Evolutionary conservation across 2,888 invertebrate species (phyloP), one percentile per base, ranked within the genome.

Genomic region (Aricia artaxerxes): DNA sequence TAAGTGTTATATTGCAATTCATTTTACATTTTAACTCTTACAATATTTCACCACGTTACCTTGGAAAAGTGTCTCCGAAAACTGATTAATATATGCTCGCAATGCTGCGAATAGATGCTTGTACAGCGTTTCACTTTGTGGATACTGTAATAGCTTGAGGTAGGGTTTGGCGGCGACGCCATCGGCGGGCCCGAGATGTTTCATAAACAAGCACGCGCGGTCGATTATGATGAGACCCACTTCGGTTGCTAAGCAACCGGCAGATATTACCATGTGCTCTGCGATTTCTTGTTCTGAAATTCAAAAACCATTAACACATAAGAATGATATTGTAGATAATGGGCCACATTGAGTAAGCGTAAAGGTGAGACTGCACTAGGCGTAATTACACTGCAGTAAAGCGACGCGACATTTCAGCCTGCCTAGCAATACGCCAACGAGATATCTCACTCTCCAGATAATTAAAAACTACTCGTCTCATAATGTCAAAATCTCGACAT

Each of bases 51-150:
- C 31, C 38, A 49, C 69, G 13, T 69, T 90, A 95, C 97, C 98
- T 95, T 97, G 97, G 91, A 98, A 98, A 76, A 98, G 91, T 4
- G 97, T 97, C 80, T 96, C 95, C 0, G 98, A 97, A 88, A 97
- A 98, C 91, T 98, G 97, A 88, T 98, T 98, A 80, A 99, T 97
- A 87, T 99, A 99, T 0, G 98, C 97, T 82, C 99, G 95, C 77
- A 99, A 92, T 0, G 98, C 97, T 1, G 98, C 98, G 89, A 99
- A 99, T 35, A 98, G 96, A 87, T 99, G 99, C 85, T 97, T 97
- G 84, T 98, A 97, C 75, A 99, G 94, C 3, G 96, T 96, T 89
- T 99, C 99, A 75, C 99, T 98, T 88, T 99, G 99, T 1, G 98
- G 97, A 72, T 97, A 95, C 91, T 97, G 97, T 78, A 99, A 95